phyloP scores from a whole-genome alignment of 2,888 invertebrate species.

The Drosophila nigricruria region DNA sequence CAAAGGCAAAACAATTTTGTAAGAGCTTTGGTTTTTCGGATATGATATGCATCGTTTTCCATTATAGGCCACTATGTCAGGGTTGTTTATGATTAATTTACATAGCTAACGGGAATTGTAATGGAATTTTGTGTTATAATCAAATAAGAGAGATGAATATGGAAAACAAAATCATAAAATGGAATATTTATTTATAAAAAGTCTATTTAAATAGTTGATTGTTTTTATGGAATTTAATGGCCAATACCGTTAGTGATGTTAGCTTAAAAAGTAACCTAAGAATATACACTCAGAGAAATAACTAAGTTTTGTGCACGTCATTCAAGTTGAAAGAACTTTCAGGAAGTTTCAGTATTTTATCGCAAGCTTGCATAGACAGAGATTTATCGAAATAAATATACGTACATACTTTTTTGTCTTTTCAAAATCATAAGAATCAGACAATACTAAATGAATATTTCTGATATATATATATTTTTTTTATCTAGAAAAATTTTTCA shows the following conservation, averaged over 20 bases:
- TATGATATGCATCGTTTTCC: not conserved
- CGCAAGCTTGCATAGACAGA: too few relatives aligned
- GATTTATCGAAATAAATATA: too few relatives aligned
- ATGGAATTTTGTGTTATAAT: not conserved
- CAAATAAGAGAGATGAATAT: too few relatives aligned
- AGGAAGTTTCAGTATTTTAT: too few relatives aligned
- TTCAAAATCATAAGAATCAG: too few relatives aligned
- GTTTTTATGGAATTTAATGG: not conserved
- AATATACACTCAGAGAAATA: not conserved
- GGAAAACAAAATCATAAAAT: not conserved
- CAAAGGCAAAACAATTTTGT: conserved; percentile 25
- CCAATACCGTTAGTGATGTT: not conserved
- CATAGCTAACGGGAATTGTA: conserved; percentile 4
- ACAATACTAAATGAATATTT: too few relatives aligned
- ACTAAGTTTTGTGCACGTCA: too few relatives aligned
- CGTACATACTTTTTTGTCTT: too few relatives aligned
- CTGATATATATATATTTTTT: too few relatives aligned
- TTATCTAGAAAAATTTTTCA: too few relatives aligned
- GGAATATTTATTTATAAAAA: not conserved
- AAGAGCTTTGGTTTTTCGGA: conserved; percentile 5
- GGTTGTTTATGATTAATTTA: not conserved
- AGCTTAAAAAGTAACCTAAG: not conserved
- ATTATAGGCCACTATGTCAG: conserved; percentile 37
- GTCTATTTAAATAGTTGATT: not conserved
- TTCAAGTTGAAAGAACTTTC: not conserved